Conservation (phyloP, 2,888 invertebrate species). For the Catocala fraxini region DNA sequence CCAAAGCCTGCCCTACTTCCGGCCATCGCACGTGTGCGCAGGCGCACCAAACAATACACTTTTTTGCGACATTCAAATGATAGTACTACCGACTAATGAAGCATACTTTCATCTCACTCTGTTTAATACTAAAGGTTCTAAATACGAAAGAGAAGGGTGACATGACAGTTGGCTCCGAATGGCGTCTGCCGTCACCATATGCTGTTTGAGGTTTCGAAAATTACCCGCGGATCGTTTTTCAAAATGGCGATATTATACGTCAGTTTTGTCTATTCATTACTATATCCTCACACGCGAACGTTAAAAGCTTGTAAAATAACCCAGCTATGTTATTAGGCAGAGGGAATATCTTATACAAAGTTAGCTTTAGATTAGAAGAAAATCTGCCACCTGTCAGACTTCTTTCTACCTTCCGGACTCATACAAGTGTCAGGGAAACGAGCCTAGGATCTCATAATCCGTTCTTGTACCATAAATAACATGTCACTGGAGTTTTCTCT, state of each 20-base stretch:
- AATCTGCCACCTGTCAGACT: too few relatives aligned
- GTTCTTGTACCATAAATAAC: too few relatives aligned
- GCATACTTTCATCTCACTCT: constrained; percentile 65
- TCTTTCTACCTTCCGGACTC: too few relatives aligned
- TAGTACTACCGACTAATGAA: constrained; percentile 84
- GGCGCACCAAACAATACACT: constrained; percentile 72
- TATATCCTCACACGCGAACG: constrained; percentile 55
- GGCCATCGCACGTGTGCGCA: constrained; percentile 73
- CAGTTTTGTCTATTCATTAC: constrained; percentile 78
- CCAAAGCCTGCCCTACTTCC: constrained; percentile 83
- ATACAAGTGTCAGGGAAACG: too few relatives aligned
- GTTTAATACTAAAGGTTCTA: constrained; percentile 27
- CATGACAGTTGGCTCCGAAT: constrained; percentile 81
- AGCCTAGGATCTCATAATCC: too few relatives aligned
- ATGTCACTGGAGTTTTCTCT: too few relatives aligned
- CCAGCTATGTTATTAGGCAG: too few relatives aligned
- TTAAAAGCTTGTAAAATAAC: neutral
- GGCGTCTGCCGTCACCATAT: constrained; percentile 86
- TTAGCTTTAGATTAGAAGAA: too few relatives aligned
- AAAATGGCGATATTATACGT: constrained; percentile 73
- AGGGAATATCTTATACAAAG: too few relatives aligned
- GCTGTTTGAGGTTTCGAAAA: constrained; percentile 85
- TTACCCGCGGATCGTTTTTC: constrained; percentile 71
- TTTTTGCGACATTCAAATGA: constrained; percentile 84
- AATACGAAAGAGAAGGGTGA: constrained; percentile 62